Base-by-base conservation (phyloP, 2,797 vertebrate species). In the Clarias platycephalus region DNA sequence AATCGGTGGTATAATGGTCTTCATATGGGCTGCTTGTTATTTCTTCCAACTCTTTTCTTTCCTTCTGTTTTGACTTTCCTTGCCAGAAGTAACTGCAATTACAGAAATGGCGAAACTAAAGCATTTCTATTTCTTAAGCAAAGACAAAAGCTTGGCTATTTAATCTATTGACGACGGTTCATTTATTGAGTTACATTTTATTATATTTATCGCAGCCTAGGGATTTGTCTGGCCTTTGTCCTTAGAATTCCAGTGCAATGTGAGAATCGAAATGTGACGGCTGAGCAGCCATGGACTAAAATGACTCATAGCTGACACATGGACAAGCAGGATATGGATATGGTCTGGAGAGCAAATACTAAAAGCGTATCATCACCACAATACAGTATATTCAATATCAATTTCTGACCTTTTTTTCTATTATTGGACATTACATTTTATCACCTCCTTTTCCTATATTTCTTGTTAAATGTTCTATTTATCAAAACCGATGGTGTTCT, bases 1-100 rank as follows among this genome's bases (percentile, higher is more conserved):
- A 64, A 24, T 74, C 8, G 60, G 81, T 66, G 75, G 68, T 37
- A 49, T 86, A 86, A 86, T 86, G 75, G 66, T 53, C 81, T 82
- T 78, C 74, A 82, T 78, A 83, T 82, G 63, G 8, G 18, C 34
- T n/a, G 24, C 60, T 77, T 76, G 55, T 77, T 68, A 34, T 80
- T 77, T 80, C 60, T 83, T 31, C 63, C 8, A 37, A 9, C 40
- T 18, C 18, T 49, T 63, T 74, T 40, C 78, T 66, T 18, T 63
- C 22, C 58, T 1, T 57, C 12, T 24, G 34, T 37, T 80, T 86
- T 86, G 24, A 49, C 9, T 58, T 75, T 60, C 5, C 31, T 58
- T 24, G 82, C 40, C 34, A 28, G 82, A 67, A 16, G 31, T 49
- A 44, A 26, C 37, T 68, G 26, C 28, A 55, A 5, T 34, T 55